Base-by-base conservation (phyloP, 2,113 vertebrate species). In the Malurus elegans region DNA sequence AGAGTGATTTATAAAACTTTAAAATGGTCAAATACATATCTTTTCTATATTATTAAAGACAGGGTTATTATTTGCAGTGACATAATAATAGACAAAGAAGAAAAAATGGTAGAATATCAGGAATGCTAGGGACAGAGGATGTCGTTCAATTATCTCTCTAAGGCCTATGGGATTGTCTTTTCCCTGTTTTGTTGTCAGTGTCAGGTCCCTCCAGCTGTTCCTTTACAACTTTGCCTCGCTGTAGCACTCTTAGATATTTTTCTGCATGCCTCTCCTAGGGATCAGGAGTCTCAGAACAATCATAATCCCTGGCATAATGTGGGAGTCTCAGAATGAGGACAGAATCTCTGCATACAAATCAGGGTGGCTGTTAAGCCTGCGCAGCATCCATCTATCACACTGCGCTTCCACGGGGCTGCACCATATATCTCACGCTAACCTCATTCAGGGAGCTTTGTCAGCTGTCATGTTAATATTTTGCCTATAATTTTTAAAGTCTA, bases 281-380 rank as follows among this genome's bases (percentile, higher is more conserved):
- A 96, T 91, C 87, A 72, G 88, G 56, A 95, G 79, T 80, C 90
- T 96, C 96, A 95, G 89, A 96, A 94, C 87, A 90, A 94, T 96
- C 92, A 95, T 95, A 96, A 94, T 96, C 87, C 85, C 60, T 86
- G 82, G 69, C 86, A 96, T 91, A 94, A 96, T 76, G 57, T 73
- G 48, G 58, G 72, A 94, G 85, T 69, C 88, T 92, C 71, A 86
- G 90, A 92, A 95, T 44, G 86, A 94, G 54, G 76, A n/a, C 38
- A 81, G 86, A 90, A 93, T 65, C 1, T 0, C 38, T 94, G 95
- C 85, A 95, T 97, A 95, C 93, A 94, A 92, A 96, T 90, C 79
- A 94, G 93, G 34, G 31, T 65, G 87, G 16, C 48, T 92, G 74
- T 42, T 58, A 62, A 86, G 36, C 29, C 50, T 45, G 38, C 31